Evolutionary conservation across 2,888 invertebrate species (phyloP), one percentile per base, ranked within the genome.

Genomic region (Clitarchus hookeri): DNA sequence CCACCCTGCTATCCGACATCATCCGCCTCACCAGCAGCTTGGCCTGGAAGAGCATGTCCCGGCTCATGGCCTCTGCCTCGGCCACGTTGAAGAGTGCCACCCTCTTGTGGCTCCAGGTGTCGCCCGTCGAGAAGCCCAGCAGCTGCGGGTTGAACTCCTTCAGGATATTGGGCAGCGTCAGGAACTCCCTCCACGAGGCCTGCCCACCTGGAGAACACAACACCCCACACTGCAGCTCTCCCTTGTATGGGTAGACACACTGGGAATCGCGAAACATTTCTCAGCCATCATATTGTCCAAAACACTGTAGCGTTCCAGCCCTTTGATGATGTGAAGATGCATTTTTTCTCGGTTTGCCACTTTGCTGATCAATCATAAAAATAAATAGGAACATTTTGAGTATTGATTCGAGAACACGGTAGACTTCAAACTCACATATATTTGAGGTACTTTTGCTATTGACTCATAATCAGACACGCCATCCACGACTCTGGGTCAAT

Each of bases 71-170:
- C 11, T 85, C 53, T 2, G 86, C 86, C 78, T 88, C 88, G 9
- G 87, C 88, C 19, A 88, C 88, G 83, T 88, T 88, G 85, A 88
- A 87, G 65, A 86, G 88, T 6, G 87, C 84, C 6, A 25, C 77
- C 83, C 91, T 89, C 48, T 93, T 91, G 53, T 91, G 91, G 0
- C 93, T 91, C 11, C 92, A 89, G 0, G 93, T 92, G 89, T 94
- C 93, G 25, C 91, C 91, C 0, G 92, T 86, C 0, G 95, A 92
- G 88, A 93, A 95, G 0, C 95, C 95, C 85, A 94, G 91, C 26
- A 95, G 90, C 83, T 94, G 92, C 0, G 94, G 94, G 90, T 95
- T 95, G 90, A 94, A 95, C 89, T 93, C 94, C 89, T 94, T 94
- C 26, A 95, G 89, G 83, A 94, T 93, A 90, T 94, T 94, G 23